phyloP scores from a whole-genome alignment of 2,797 vertebrate genomes.

The Cirrhinus molitorella region DNA sequence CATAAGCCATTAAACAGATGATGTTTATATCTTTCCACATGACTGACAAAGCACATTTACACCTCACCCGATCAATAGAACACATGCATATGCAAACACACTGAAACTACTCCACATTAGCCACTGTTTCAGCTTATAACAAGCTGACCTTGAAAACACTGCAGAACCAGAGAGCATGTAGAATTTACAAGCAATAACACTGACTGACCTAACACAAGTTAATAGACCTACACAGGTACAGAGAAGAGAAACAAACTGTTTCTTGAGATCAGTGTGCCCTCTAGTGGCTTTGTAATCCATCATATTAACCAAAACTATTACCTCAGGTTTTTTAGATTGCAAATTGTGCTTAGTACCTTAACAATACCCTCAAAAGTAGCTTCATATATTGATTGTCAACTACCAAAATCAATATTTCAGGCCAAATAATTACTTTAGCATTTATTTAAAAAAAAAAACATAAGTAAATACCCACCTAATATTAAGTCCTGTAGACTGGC shows the following conservation, averaged over 20 bases:
- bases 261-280: constrained; percentile 65
- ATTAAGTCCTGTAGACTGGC: constrained; percentile 87
- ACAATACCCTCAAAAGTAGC: not conserved
- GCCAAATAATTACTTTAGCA: not conserved
- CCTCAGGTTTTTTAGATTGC: not conserved
- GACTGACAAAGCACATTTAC: constrained; percentile 53
- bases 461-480: constrained; percentile 84
- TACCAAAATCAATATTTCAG: not conserved
- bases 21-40: constrained; percentile 62
- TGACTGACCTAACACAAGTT: constrained; percentile 18
- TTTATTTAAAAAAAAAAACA: not conserved
- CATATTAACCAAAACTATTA: not conserved
- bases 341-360: not conserved
- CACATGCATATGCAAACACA: constrained; percentile 34
- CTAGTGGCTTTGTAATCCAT: constrained; percentile 58
- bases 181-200: not conserved
- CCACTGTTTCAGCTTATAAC: constrained; percentile 3
- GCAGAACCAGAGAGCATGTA: constrained; percentile 5
- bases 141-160: constrained; percentile 40
- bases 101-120: not conserved
- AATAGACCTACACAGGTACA: not conserved
- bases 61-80: constrained; percentile 40
- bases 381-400: not conserved
- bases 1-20: constrained; percentile 56
- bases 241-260: constrained; percentile 31